Evolutionary conservation across 2,888 invertebrate genomes (phyloP).

Genomic region (Helicoverpa assulta): DNA sequence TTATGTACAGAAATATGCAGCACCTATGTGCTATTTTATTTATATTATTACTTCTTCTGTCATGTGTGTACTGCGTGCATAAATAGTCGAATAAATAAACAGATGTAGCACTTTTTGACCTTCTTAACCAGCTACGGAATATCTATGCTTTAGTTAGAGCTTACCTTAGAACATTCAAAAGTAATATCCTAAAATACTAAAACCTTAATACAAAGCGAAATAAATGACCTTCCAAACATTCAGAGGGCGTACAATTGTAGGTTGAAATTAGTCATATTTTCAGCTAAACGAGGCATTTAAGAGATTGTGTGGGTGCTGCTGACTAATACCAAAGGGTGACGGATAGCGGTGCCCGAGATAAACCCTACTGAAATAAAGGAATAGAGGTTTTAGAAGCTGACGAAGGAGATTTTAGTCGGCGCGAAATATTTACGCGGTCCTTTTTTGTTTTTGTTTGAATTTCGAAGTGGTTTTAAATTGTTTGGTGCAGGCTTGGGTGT

Average conservation of each 20-base stretch:
- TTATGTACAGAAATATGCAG: too few relatives aligned
- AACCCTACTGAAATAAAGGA: slow-evolving; percentile 12
- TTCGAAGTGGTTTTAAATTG: neutral
- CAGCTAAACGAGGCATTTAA: slow-evolving; percentile 14
- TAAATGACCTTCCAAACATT: slow-evolving; percentile 19
- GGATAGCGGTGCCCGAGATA: slow-evolving; percentile 41
- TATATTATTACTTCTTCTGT: too few relatives aligned
- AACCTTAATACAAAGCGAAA: neutral
- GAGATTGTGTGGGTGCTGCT: slow-evolving; percentile 26
- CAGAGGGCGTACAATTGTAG: slow-evolving; percentile 11
- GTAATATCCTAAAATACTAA: neutral
- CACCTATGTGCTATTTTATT: too few relatives aligned
- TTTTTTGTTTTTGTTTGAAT: slow-evolving; percentile 3
- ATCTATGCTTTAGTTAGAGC: too few relatives aligned
- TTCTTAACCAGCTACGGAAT: too few relatives aligned
- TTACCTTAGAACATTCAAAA: too few relatives aligned
- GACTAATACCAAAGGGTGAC: slow-evolving; percentile 34
- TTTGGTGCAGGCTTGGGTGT: neutral
- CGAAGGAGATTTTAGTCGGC: neutral
- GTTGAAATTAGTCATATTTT: slow-evolving; percentile 33
- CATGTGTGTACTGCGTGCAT: too few relatives aligned
- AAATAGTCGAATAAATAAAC: too few relatives aligned
- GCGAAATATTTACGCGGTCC: neutral
- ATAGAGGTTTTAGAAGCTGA: slow-evolving; percentile 10
- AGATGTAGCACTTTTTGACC: too few relatives aligned